Base-by-base conservation (phyloP, 1,140 invertebrate genomes). In the Trichogramma pretiosum region DNA sequence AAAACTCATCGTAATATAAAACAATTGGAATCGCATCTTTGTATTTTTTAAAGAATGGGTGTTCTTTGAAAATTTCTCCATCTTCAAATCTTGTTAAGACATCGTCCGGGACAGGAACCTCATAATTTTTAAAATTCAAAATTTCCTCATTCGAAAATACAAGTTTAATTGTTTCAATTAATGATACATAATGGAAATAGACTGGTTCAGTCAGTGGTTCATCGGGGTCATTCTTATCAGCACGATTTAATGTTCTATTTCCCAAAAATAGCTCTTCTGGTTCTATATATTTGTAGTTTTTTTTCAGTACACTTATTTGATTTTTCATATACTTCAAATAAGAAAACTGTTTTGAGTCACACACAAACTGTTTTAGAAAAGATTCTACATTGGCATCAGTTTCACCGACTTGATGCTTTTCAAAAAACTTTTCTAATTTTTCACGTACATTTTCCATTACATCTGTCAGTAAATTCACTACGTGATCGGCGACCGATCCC, bases 1-100 rank as follows among this genome's bases (percentile, higher is more conserved):
- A 23, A 3, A 50, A 3, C 3, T 50, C 41, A 40, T 50, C 48
- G 39, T 48, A 42, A 35, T 48, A 48, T 2, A 48, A 26, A 13
- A 35, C 21, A n/a, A 48, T 41, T 14, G 38, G 34, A 1, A 48
- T n/a, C 10, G 39, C 38, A 16, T 3, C 13, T 8, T n/a, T 30
- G 19, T 42, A 48, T 42, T 42, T 48, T 36, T 35, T 1, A 21
- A 48, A 42, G 42, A 48, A 46, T 37, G 17, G 8, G 11, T 48
- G 23, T 10, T 0, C 23, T 18, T 36, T n/a, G 14, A 35, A 48
- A 23, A n/a, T n/a, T 3, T 19, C 9, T 17, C 38, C 46, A 24
- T 48, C 38, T 18, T 32, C 22, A 24, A 48, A 41, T 41, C 5
- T 35, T 35, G 16, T 24, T 17, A 10, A 36, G 5, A 10, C 22